Evolutionary conservation across 2,888 invertebrate genomes (phyloP).

Genomic region (Drosophila kanekoi): DNA sequence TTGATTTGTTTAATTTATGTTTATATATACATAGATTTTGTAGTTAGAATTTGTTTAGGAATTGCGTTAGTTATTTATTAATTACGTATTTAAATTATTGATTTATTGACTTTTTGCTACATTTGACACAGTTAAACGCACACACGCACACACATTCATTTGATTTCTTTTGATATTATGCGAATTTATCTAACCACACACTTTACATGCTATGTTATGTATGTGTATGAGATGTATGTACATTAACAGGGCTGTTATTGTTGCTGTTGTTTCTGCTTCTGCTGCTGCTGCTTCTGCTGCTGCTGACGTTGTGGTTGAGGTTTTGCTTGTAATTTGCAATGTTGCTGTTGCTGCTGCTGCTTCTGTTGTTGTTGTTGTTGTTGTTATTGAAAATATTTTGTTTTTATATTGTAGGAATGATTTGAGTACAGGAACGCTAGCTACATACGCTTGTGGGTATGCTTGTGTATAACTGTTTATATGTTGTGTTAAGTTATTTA

Average conservation of each 20-base stretch:
- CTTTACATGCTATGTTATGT: slow-evolving; percentile 53
- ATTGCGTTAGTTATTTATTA: slow-evolving; percentile 62
- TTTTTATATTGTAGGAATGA: slow-evolving; percentile 70
- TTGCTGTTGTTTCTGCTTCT: slow-evolving; percentile 28
- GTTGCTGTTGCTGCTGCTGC: slow-evolving; percentile 23
- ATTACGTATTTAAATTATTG: slow-evolving; percentile 26
- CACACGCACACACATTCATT: slow-evolving; percentile 30
- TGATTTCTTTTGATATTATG: slow-evolving; percentile 51
- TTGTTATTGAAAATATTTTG: slow-evolving; percentile 36
- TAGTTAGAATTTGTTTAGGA: slow-evolving; percentile 69
- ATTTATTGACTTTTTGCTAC: slow-evolving; percentile 16
- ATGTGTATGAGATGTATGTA: slow-evolving; percentile 25
- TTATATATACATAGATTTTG: slow-evolving; percentile 20
- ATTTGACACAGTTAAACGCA: slow-evolving; percentile 52
- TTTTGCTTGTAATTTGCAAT: slow-evolving; percentile 51
- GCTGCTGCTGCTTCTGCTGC: slow-evolving; percentile 23
- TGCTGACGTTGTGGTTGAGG: slow-evolving; percentile 31
- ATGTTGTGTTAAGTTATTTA: slow-evolving; percentile 41
- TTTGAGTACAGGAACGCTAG: slow-evolving; percentile 80
- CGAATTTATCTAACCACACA: slow-evolving; percentile 67
- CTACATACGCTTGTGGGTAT: slow-evolving; percentile 50
- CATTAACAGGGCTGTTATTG: slow-evolving; percentile 61
- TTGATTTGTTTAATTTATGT: slow-evolving; percentile 12
- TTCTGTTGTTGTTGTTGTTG: slow-evolving; percentile 21
- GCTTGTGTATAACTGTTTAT: slow-evolving; percentile 24